phyloP scores from a whole-genome alignment of 2,888 invertebrate species.

The Erynnis tages region DNA sequence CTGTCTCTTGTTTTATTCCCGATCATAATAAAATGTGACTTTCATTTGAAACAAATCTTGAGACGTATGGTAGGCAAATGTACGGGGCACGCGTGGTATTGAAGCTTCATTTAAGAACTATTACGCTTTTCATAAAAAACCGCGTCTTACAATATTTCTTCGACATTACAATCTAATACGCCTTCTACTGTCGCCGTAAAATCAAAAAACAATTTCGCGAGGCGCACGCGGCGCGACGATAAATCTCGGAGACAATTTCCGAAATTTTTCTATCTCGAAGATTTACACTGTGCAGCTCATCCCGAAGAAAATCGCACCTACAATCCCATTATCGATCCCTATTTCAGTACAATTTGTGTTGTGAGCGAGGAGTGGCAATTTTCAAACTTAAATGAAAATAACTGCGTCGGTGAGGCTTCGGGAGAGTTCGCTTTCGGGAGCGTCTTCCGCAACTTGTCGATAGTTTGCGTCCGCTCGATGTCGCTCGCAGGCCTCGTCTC shows the following conservation, averaged over 20 bases:
- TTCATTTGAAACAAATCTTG: no score
- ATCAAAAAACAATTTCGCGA: slow-evolving; percentile 67
- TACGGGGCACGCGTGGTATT: no score
- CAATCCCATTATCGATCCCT: slow-evolving; percentile 78
- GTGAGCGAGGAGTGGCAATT: slow-evolving; percentile 68
- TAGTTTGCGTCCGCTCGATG: slow-evolving; percentile 45
- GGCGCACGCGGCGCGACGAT: slow-evolving; percentile 52
- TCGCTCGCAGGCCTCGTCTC: slow-evolving; percentile 35
- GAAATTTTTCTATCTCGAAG: slow-evolving; percentile 76
- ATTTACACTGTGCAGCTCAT: slow-evolving; percentile 69
- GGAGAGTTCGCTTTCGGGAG: slow-evolving; percentile 36
- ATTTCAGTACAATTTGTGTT: slow-evolving; percentile 76
- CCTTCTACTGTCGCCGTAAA: slow-evolving; percentile 44
- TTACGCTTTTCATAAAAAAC: slow-evolving; percentile 6
- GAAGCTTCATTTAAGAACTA: background rate
- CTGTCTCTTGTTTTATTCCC: background rate
- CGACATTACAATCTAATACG: slow-evolving; percentile 34
- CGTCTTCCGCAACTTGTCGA: slow-evolving; percentile 45
- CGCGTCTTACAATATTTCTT: background rate
- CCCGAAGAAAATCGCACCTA: slow-evolving; percentile 75
- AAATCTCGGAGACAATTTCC: slow-evolving; percentile 75
- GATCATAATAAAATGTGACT: no score
- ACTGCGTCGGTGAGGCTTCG: slow-evolving; percentile 48
- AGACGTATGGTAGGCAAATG: no score
- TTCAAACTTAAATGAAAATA: slow-evolving; percentile 80